Conservation (phyloP, 2,888 invertebrate genomes). For the Chesias legatella region DNA sequence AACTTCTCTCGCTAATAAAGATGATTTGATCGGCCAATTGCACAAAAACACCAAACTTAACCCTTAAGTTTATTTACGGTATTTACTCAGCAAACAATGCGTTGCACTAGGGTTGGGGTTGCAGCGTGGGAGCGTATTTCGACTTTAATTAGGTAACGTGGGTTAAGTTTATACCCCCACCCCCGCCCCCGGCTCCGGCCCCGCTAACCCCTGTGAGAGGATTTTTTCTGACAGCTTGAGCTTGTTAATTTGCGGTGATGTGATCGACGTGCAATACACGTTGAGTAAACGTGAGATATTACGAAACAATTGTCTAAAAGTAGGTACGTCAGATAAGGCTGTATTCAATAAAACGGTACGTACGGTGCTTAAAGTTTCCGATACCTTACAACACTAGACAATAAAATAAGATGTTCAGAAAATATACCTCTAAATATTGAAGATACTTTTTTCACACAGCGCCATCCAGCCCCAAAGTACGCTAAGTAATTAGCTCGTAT, state of each 20-base stretch:
- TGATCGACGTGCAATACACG: slow-evolving; percentile 4
- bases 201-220: slow-evolving; percentile 32
- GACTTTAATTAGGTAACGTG: slow-evolving; percentile 59
- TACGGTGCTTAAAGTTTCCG: too few species aligned
- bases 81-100: slow-evolving; percentile 49
- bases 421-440: too few species aligned
- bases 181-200: too few species aligned
- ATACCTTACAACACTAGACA: too few species aligned
- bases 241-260: slow-evolving; percentile 26
- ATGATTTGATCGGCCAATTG: slow-evolving; percentile 17
- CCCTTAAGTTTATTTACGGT: slow-evolving; percentile 44
- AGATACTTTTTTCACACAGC: too few species aligned
- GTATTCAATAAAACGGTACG: too few species aligned
- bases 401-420: too few species aligned
- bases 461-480: too few species aligned
- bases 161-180: slow-evolving; percentile 38
- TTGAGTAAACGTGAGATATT: slow-evolving; percentile 2
- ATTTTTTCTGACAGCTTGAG: slow-evolving; percentile 26
- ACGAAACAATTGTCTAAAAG: background rate
- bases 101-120: slow-evolving; percentile 34
- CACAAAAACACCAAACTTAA: slow-evolving; percentile 32
- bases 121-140: slow-evolving; percentile 58
- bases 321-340: too few species aligned
- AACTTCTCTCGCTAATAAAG: slow-evolving; percentile 8
- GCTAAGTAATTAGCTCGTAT: too few species aligned